Base-by-base conservation (phyloP, 1,140 invertebrate genomes). In the Heliconius himera region DNA sequence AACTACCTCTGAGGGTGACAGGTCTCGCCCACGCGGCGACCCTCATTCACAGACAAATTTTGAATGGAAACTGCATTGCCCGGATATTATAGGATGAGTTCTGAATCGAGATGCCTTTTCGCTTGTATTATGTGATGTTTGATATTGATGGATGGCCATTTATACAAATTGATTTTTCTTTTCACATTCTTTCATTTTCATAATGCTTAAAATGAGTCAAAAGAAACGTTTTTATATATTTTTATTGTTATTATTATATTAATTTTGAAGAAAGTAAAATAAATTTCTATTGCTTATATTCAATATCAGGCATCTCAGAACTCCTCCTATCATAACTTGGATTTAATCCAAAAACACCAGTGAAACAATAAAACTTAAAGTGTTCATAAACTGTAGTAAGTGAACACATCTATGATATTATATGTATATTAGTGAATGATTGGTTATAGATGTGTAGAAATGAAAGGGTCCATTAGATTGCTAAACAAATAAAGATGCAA, bases 1-100 rank as follows among this genome's bases (percentile, higher is more conserved):
- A 96, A 96, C 91, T 96, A 96, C 91, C 95, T 96, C 90, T 96
- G 95, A 96, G 94, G 92, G 91, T 93, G 88, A 91, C 91, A 80
- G 70, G 85, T 82, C 82, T 91, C 90, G 89, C 93, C 90, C 66
- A 81, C 86, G 77, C 77, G 89, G 87, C 89, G 86, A 82, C 80
- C 70, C 78, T 79, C 70, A 73, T 26, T 56, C 72, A 71, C 66
- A 49, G 76, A 80, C 78, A 82, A 84, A 79, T 77, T 70, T 70
- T 76, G 66, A 29, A 71, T 78, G 78, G 76, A 73, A 73, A 73
- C 60, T 75, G 11, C 26, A 29, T 66, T 29, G 26, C 22, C 60
- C 60, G 26, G 60, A 66, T 66, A 66, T 66, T 66, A 66, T 66
- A 26, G 60, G 60, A 66, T 4, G n/a, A 66, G 60, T 29, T 66